Evolutionary conservation across 2,797 vertebrate species (phyloP).

Genomic region (Steatocranus sp.): DNA sequence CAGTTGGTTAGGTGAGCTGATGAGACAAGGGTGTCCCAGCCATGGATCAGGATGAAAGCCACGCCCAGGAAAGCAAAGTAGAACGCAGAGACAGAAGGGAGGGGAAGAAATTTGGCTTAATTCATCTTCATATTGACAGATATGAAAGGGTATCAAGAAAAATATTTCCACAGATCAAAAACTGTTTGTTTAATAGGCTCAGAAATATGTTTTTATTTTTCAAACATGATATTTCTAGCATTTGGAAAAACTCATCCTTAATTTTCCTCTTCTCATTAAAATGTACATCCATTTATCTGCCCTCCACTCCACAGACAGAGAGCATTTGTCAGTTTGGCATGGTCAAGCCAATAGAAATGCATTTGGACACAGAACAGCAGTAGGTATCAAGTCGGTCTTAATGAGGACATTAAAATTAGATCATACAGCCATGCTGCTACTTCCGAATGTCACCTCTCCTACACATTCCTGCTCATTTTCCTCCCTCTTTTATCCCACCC

Average conservation of each 20-base stretch:
- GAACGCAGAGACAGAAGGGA: background rate
- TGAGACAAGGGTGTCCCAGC: background rate
- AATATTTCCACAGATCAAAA: background rate
- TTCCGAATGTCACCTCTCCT: conserved; percentile 4
- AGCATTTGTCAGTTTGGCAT: background rate
- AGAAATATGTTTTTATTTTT: background rate
- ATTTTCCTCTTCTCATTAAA: background rate
- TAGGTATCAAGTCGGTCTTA: conserved; percentile 26
- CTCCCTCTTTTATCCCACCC: conserved; percentile 27
- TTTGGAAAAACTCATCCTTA: background rate
- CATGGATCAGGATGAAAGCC: background rate
- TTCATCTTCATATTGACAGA: background rate
- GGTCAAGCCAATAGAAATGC: background rate
- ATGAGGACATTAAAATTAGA: conserved; percentile 35
- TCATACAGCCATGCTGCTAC: conserved; percentile 19
- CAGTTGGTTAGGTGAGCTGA: background rate
- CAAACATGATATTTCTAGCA: background rate
- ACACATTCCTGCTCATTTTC: background rate
- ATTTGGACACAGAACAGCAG: conserved; percentile 7
- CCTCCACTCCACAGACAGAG: background rate
- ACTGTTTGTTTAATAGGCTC: background rate
- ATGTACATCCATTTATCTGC: background rate
- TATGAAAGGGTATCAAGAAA: background rate
- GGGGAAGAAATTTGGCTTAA: background rate
- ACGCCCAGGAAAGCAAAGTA: background rate